Percentiles rank a stretch among this genome's conserved stretches.
These are phyloP conservation scores for Megalurothrips usitatus DNA, from an alignment of 2,888 invertebrate genomes.

Conservation along the genomic window DNA sequence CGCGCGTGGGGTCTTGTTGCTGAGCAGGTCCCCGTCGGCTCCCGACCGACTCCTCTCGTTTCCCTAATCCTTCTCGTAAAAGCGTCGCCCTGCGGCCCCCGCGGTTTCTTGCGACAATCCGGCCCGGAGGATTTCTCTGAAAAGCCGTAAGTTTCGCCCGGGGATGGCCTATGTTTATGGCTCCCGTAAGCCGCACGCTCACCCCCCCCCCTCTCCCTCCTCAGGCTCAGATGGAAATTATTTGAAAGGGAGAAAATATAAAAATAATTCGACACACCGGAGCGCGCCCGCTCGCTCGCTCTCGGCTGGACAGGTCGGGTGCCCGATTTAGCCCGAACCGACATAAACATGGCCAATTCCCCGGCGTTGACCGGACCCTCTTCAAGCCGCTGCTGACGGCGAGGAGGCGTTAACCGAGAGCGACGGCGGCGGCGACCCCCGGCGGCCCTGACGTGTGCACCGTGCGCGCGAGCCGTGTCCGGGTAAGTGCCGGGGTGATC, in stretches of 20 bases:
- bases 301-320: neutral
- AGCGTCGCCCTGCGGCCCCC: neutral
- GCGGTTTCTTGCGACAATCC: neutral
- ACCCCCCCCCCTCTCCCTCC: neutral
- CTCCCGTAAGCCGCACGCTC: neutral
- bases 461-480: too few relatives aligned
- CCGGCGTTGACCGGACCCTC: neutral
- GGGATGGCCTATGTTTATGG: slow-evolving; percentile 21
- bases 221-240: neutral
- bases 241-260: slow-evolving; percentile 9
- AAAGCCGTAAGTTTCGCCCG: slow-evolving; percentile 13
- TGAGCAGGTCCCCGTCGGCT: neutral
- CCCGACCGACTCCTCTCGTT: neutral
- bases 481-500: too few relatives aligned
- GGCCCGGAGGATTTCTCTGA: slow-evolving; percentile 1
- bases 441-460: too few relatives aligned
- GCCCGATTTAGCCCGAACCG: neutral
- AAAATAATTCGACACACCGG: slow-evolving; percentile 20
- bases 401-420: too few relatives aligned
- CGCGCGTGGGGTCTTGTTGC: too few relatives aligned
- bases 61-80: slow-evolving; percentile 17
- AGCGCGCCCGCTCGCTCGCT: neutral
- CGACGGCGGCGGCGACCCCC: too few relatives aligned
- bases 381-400: neutral
- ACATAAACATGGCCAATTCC: slow-evolving; percentile 19